Evolutionary conservation across 2,797 vertebrate genomes (phyloP).

Genomic region (Brotula barbata): DNA sequence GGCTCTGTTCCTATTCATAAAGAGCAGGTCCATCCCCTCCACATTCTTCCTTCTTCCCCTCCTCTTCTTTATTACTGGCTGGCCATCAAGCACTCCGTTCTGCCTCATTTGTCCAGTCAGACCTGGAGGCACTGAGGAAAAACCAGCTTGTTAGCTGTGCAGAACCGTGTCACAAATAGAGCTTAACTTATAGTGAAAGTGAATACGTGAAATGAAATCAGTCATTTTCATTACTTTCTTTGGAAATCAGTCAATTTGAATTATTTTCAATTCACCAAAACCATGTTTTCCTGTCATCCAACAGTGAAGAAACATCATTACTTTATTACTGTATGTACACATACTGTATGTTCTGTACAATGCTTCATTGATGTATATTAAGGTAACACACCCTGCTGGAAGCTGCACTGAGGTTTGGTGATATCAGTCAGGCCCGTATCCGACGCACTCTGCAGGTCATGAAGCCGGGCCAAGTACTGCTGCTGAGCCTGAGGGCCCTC

Average conservation of each 20-base stretch:
- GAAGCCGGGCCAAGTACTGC: slow-evolving; percentile 92
- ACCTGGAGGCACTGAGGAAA: slow-evolving; percentile 71
- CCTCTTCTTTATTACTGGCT: slow-evolving; percentile 90
- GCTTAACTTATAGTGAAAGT: neutral
- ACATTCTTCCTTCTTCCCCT: slow-evolving; percentile 97
- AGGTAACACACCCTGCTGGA: slow-evolving; percentile 79
- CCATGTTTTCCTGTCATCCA: slow-evolving; percentile 48
- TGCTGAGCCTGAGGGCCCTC: slow-evolving; percentile 90
- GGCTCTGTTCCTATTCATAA: slow-evolving; percentile 86
- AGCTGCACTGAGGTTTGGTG: slow-evolving; percentile 84
- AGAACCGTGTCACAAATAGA: neutral
- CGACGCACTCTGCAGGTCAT: slow-evolving; percentile 92
- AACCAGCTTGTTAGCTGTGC: slow-evolving; percentile 25
- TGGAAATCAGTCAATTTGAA: no score
- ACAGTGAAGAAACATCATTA: slow-evolving; percentile 19
- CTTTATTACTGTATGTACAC: neutral
- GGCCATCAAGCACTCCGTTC: slow-evolving; percentile 87
- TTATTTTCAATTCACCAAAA: neutral
- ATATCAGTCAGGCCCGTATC: slow-evolving; percentile 90
- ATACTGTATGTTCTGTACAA: neutral
- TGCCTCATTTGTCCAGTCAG: slow-evolving; percentile 81
- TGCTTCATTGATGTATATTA: neutral
- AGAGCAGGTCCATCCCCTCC: slow-evolving; percentile 92
- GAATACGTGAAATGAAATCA: no score
- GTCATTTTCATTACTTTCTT: no score